Evolutionary conservation across 2,113 vertebrate species (phyloP).

Genomic region (Solea solea): DNA sequence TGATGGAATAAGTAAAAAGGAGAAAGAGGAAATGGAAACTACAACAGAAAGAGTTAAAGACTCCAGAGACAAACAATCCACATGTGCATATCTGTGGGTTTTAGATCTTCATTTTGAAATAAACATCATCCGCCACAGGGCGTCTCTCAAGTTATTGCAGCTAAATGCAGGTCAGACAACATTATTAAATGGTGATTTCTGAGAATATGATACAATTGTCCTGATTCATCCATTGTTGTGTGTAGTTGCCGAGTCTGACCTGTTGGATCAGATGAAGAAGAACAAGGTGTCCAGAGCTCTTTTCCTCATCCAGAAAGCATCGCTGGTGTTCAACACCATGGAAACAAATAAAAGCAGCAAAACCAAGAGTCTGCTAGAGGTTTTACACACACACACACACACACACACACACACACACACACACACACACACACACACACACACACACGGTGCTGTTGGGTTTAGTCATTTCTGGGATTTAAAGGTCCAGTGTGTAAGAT

Average conservation of each 20-base stretch:
- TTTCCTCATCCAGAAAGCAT: constrained; percentile 90
- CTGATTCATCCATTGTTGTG: constrained; percentile 16
- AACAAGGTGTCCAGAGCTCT: constrained; percentile 90
- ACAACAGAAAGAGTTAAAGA: constrained; percentile 23
- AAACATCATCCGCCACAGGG: constrained; percentile 85
- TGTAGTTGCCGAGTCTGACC: constrained; percentile 77
- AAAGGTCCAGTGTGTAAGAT: too few relatives aligned
- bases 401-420: background rate
- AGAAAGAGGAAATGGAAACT: constrained; percentile 40
- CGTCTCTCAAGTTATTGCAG: constrained; percentile 85
- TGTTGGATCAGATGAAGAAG: constrained; percentile 87
- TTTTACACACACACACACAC: constrained; percentile 68
- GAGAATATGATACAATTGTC: background rate
- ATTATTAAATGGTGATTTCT: background rate
- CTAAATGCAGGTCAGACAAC: constrained; percentile 79
- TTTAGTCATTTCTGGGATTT: too few relatives aligned
- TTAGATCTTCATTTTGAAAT: constrained; percentile 91
- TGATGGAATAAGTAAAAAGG: constrained; percentile 14
- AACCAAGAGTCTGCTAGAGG: constrained; percentile 84
- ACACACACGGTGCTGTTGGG: background rate
- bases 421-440: background rate
- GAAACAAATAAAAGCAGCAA: constrained; percentile 55
- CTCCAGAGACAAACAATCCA: constrained; percentile 51
- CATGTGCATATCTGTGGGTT: constrained; percentile 29
- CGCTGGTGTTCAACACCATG: constrained; percentile 69